phyloP scores from a whole-genome alignment of 2,113 vertebrate species.

The Gila orcuttii region DNA sequence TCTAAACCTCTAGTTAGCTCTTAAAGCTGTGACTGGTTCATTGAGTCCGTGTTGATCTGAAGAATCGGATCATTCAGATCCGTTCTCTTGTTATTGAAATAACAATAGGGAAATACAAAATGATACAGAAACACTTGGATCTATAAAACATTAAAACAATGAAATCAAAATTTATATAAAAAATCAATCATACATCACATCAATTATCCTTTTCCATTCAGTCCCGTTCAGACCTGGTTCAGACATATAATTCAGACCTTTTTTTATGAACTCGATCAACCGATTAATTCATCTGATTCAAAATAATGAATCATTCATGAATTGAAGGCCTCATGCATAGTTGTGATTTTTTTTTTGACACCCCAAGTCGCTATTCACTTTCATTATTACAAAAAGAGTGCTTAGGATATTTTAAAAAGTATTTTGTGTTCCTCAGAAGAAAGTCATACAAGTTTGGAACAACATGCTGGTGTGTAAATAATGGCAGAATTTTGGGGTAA shows the following conservation, averaged over 20 bases:
- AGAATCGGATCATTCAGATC: background rate
- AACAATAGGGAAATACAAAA: no score
- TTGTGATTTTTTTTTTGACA: background rate
- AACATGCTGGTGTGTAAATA: background rate
- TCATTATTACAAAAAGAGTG: background rate
- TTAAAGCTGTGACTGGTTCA: background rate
- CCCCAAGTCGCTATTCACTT: background rate
- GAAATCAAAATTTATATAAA: no score
- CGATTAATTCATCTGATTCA: background rate
- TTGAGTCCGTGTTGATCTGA: background rate
- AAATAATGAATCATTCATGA: background rate
- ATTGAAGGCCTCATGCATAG: background rate
- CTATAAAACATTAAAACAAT: no score
- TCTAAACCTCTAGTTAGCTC: background rate
- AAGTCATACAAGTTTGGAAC: background rate
- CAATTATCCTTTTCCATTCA: no score
- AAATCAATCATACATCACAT: no score
- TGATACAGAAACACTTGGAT: no score
- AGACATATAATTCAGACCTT: background rate
- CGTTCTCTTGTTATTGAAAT: no score
- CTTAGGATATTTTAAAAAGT: background rate
- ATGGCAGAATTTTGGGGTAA: background rate
- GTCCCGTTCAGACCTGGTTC: no score
- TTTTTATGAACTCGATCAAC: background rate
- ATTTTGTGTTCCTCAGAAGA: background rate